Base-by-base conservation (phyloP, 2,888 invertebrate genomes). In the Microctonus aethiopoides region DNA sequence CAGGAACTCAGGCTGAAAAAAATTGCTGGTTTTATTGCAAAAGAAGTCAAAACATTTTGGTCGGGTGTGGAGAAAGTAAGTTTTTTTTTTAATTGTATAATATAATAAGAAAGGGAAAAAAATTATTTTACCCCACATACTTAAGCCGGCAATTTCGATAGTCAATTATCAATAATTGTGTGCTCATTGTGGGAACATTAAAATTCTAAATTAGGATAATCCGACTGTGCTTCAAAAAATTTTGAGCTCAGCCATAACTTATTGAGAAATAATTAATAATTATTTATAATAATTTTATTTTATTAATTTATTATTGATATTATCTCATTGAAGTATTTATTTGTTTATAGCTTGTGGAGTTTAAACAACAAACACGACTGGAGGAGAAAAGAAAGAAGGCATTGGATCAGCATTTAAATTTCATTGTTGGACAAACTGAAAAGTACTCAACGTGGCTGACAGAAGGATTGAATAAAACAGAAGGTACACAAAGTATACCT, bases 401-500 rank as follows among this genome's bases (percentile, higher is more conserved):
- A 0, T 89, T 99, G 70, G 98, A 99, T 89, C 94, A 97, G 83
- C 99, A 99, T 87, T 90, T 99, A 72, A 96, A 96, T 87, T 98
- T 98, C 86, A 97, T 99, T 83, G 98, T 99, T 71, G 98, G 98
- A 87, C 96, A 97, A 88, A 98, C 99, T 0, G 99, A 99, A 87
- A 97, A 96, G 84, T 98, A 97, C 89, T 97, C 97, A 39, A 94
- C 94, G 32, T 92, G 95, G 88, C 88, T 97, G 71, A 95, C 96
- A 4, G 95, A 96, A 87, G 94, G 94, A 75, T 92, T 96, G 89
- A 93, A 92, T 80, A 91, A 92, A 85, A 86, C 88, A 60, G 85
- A 86, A 32, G 82, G 86, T 60, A 78, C 76, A 68, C 84, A 81
- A 67, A 87, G 87, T 76, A 81, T 86, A 69, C 83, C 87, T 51